Evolutionary conservation across 2,888 invertebrate genomes (phyloP).

Genomic region (Spodoptera exigua): DNA sequence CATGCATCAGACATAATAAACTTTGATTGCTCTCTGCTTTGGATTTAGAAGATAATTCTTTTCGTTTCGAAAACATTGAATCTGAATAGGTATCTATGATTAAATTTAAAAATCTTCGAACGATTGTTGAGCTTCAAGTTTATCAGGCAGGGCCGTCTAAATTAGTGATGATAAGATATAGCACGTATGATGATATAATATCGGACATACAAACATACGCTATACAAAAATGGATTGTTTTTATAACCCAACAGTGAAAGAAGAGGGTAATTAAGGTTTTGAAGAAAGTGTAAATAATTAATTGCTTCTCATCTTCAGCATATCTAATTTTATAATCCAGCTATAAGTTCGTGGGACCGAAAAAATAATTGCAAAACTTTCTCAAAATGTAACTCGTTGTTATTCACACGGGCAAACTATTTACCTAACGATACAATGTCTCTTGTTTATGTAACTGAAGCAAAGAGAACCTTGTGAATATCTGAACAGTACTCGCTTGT

Average conservation of each 20-base stretch:
- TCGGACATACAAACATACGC: constrained; percentile 9
- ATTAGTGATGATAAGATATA: constrained; percentile 50
- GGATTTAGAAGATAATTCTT: constrained; percentile 9
- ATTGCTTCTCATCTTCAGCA: no score
- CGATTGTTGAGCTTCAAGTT: constrained; percentile 44
- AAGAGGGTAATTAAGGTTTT: no score
- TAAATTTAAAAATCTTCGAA: constrained; percentile 22
- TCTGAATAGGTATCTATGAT: constrained; percentile 7
- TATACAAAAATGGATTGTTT: background rate
- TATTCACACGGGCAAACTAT: constrained; percentile 49
- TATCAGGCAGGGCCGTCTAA: constrained; percentile 40
- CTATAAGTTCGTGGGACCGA: constrained; percentile 23
- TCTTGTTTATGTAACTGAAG: constrained; percentile 56
- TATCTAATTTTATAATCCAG: no score
- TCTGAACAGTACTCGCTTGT: constrained; percentile 40
- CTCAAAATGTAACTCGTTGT: constrained; percentile 37
- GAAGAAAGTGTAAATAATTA: no score
- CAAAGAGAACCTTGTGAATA: constrained; percentile 50
- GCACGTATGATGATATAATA: constrained; percentile 36
- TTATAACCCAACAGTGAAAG: no score
- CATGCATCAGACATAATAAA: constrained; percentile 12
- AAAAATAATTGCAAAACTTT: constrained; percentile 38
- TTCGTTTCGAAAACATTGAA: constrained; percentile 2
- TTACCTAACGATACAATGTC: constrained; percentile 54
- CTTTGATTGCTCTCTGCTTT: constrained; percentile 10